phyloP scores from a whole-genome alignment of 1,140 invertebrate species.

The Oryzaephilus surinamensis region DNA sequence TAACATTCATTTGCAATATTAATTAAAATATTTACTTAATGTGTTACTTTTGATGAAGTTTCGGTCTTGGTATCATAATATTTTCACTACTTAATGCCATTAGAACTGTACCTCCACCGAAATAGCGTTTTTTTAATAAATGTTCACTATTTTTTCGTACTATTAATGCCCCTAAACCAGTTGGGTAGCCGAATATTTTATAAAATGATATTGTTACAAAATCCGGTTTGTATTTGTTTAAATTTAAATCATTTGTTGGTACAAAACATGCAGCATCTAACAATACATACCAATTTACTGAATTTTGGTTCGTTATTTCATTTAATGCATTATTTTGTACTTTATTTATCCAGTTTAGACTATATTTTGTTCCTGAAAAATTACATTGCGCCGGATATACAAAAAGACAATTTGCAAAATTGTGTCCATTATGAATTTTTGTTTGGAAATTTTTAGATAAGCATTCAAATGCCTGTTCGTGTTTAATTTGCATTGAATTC shows the following conservation, averaged over 20 bases:
- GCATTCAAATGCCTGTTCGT: conserved; percentile 27
- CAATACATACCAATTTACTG: conserved; percentile 78
- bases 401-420: conserved; percentile 55
- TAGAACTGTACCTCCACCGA: conserved; percentile 86
- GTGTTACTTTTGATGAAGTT: conserved; percentile 58
- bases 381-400: conserved; percentile 89
- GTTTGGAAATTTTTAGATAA: conserved; percentile 7
- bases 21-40: not conserved
- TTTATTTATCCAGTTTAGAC: conserved; percentile 58
- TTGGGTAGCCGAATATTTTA: conserved; percentile 97
- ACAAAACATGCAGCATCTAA: conserved; percentile 80
- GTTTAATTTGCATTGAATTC: conserved; percentile 24
- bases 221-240: conserved; percentile 64
- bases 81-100: conserved; percentile 60
- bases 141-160: conserved; percentile 57
- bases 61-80: conserved; percentile 55
- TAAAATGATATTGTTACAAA: conserved; percentile 93
- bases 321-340: conserved; percentile 45
- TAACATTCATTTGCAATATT: not conserved
- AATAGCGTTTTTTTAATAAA: conserved; percentile 66
- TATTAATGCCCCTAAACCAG: conserved; percentile 81
- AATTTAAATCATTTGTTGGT: conserved; percentile 68
- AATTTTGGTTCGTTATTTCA: conserved; percentile 37
- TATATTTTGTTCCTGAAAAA: conserved; percentile 86
- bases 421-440: conserved; percentile 11